A percentile compares a stretch with the other conserved stretches of the same genome.
These are phyloP conservation scores for Drusus annulatus DNA, from an alignment of 1,140 invertebrate species.

Conservation along the genomic window DNA sequence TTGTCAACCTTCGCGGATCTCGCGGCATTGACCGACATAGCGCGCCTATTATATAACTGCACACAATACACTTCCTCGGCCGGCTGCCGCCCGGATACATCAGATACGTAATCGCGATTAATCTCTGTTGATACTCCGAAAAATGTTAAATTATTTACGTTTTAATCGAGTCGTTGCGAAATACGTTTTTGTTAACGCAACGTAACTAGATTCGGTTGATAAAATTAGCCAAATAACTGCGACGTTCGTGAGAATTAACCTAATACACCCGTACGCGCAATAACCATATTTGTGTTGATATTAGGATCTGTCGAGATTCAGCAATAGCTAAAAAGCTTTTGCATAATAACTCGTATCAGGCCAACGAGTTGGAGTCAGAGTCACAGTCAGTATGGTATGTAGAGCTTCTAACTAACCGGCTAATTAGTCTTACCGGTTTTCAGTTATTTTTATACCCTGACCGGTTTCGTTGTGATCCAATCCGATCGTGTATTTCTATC, in stretches of 20 bases:
- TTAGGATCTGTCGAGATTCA: no score
- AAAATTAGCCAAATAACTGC: not conserved
- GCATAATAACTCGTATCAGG: no score
- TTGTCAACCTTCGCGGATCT: slow-evolving; percentile 4
- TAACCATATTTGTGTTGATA: no score
- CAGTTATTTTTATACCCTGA: no score
- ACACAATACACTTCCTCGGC: not conserved
- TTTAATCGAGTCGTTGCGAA: slow-evolving; percentile 1
- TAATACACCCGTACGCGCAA: no score
- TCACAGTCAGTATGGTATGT: no score
- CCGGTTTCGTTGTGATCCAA: no score
- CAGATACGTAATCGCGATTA: slow-evolving; percentile 14
- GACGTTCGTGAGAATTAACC: not conserved
- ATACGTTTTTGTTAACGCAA: slow-evolving; percentile 5
- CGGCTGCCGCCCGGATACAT: slow-evolving; percentile 10
- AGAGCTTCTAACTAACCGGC: no score
- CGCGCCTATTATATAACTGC: slow-evolving; percentile 13
- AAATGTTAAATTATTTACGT: slow-evolving; percentile 25
- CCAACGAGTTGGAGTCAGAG: no score
- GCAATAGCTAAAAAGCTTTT: no score
- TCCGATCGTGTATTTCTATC: no score
- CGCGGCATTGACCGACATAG: slow-evolving; percentile 2
- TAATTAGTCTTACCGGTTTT: no score
- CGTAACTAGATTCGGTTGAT: not conserved
- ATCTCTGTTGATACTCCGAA: not conserved